Evolutionary conservation across 2,113 vertebrate species (phyloP).

Genomic region (Lucifuga dentata): DNA sequence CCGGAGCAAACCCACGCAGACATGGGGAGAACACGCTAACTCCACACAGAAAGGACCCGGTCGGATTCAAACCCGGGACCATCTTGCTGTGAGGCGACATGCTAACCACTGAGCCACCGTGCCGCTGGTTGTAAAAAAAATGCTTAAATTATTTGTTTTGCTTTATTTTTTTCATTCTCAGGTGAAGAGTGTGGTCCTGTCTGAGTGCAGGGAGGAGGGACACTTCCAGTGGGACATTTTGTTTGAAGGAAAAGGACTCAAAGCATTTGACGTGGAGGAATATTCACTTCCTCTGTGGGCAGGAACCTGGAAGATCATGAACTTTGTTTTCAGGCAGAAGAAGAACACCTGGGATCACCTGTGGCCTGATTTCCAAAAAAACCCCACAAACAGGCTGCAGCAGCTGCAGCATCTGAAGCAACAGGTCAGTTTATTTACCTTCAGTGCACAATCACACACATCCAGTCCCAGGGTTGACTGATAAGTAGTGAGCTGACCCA

Average conservation of each 20-base stretch:
- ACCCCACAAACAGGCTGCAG: conserved; percentile 11
- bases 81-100: too few species aligned
- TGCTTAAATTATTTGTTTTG: too few species aligned
- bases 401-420: conserved; percentile 35
- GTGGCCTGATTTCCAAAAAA: conserved; percentile 53
- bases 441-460: too few species aligned
- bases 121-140: too few species aligned
- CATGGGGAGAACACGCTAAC: too few species aligned
- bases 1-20: too few species aligned
- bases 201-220: conserved; percentile 2
- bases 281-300: conserved; percentile 70
- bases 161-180: conserved; percentile 22
- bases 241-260: background rate
- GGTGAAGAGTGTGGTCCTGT: conserved; percentile 42
- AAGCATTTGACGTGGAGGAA: background rate
- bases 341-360: conserved; percentile 64
- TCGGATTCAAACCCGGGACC: too few species aligned
- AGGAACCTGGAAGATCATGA: conserved; percentile 77
- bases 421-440: conserved; percentile 37
- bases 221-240: conserved; percentile 51
- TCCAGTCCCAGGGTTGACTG: too few species aligned
- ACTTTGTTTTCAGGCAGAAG: conserved; percentile 71
- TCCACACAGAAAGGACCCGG: too few species aligned
- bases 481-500: too few species aligned
- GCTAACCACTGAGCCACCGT: too few species aligned